Conservation (phyloP, 1,140 invertebrate species). For the Calliopsis andreniformis region DNA sequence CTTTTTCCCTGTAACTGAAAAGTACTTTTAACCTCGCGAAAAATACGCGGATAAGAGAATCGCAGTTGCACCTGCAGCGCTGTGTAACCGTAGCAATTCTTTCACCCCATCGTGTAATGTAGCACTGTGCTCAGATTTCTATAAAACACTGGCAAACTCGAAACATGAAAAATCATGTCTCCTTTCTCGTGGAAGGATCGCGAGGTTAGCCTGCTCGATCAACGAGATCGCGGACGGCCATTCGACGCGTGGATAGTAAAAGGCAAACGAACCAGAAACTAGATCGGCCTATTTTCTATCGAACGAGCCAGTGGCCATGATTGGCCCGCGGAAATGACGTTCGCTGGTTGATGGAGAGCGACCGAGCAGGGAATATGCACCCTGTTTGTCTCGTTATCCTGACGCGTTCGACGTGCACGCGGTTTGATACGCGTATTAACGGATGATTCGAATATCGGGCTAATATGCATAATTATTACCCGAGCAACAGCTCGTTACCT, state of each 20-base stretch:
- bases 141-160: no score
- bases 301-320: neutral
- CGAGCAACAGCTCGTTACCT: constrained; percentile 33
- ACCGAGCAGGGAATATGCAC: neutral
- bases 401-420: neutral
- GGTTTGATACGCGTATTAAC: constrained; percentile 30
- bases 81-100: no score
- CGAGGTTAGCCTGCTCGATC: neutral
- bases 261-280: neutral
- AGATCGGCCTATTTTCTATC: constrained; percentile 11
- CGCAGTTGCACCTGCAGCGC: no score
- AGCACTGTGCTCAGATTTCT: no score
- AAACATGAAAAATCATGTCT: no score
- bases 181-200: no score
- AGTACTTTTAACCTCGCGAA: no score
- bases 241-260: neutral
- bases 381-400: constrained; percentile 36
- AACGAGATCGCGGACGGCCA: neutral
- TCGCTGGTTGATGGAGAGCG: constrained; percentile 18
- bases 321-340: constrained; percentile 9
- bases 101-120: no score
- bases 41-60: no score
- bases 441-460: constrained; percentile 32
- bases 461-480: constrained; percentile 42
- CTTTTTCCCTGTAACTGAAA: no score